These are phyloP conservation scores for Hemitrygon akajei DNA, from an alignment of 2,797 vertebrate genomes.

Conservation along the genomic window DNA sequence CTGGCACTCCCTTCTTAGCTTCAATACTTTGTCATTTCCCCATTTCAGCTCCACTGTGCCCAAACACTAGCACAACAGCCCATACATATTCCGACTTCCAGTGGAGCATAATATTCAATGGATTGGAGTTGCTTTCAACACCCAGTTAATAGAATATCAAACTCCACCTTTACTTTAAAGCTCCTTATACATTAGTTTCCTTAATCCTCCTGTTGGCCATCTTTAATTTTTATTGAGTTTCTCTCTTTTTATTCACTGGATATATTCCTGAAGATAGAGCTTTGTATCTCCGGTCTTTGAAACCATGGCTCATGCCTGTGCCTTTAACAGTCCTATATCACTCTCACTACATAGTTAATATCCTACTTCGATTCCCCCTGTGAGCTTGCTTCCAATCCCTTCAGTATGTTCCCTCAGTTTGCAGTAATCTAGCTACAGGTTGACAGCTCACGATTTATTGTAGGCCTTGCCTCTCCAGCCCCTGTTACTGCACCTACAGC, in stretches of 20 bases:
- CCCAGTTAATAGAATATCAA: neutral
- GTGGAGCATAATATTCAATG: neutral
- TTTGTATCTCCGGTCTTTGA: neutral
- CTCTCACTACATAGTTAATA: neutral
- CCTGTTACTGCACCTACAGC: neutral
- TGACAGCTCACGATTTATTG: neutral
- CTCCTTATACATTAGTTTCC: neutral
- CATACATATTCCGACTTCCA: neutral
- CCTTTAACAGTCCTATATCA: neutral
- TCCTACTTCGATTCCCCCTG: neutral
- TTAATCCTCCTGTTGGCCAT: neutral
- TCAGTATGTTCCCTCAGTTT: neutral
- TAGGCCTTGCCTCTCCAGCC: too few relatives aligned
- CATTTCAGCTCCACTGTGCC: neutral
- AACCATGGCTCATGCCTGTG: neutral
- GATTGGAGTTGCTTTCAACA: neutral
- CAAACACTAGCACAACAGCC: too few relatives aligned
- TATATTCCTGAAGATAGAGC: neutral
- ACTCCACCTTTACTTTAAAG: neutral
- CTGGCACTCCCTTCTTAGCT: neutral
- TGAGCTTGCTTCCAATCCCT: neutral
- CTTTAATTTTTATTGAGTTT: neutral
- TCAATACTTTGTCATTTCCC: neutral
- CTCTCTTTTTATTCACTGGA: neutral
- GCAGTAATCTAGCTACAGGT: neutral